A percentile compares a stretch with the other conserved stretches of the same genome.
Evolutionary conservation across 2,888 invertebrate genomes (phyloP).

Genomic region (Andrena haemorrhoa): DNA sequence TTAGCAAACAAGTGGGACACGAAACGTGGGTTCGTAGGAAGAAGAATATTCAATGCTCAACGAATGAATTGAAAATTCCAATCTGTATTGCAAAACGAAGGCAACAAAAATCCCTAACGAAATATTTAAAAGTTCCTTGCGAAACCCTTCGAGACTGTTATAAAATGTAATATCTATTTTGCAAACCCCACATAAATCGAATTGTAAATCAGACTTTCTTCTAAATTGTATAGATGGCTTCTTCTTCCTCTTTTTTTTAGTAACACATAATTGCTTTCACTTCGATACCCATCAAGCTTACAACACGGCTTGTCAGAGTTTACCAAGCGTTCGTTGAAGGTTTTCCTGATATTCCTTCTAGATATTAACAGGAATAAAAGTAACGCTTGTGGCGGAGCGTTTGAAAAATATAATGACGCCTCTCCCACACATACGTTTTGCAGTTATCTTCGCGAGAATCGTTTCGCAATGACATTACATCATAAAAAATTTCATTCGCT

Average conservation of each 20-base stretch:
- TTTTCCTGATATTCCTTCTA: constrained; percentile 9
- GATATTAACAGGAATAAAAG: constrained; percentile 8
- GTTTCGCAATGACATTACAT: constrained; percentile 41
- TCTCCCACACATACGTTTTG: constrained; percentile 26
- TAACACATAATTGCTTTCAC: constrained; percentile 10
- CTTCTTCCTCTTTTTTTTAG: neutral
- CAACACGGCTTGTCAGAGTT: constrained; percentile 5
- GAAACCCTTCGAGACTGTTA: too few relatives aligned
- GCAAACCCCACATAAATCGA: too few relatives aligned
- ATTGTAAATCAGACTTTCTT: neutral
- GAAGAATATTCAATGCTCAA: too few relatives aligned
- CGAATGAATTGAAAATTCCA: too few relatives aligned
- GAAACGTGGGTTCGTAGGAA: too few relatives aligned
- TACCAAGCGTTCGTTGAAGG: constrained; percentile 4
- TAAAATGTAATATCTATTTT: too few relatives aligned
- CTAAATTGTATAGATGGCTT: neutral
- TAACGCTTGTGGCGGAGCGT: constrained; percentile 24
- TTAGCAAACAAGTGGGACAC: neutral
- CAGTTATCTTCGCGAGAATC: constrained; percentile 43
- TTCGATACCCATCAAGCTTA: constrained; percentile 15
- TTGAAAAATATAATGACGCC: constrained; percentile 1
- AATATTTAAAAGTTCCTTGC: too few relatives aligned
- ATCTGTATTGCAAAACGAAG: too few relatives aligned
- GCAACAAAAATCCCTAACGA: too few relatives aligned
- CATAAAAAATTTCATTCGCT: constrained; percentile 49